Base-by-base conservation (phyloP, 2,888 invertebrate genomes). In the Drosophila macrospina region DNA sequence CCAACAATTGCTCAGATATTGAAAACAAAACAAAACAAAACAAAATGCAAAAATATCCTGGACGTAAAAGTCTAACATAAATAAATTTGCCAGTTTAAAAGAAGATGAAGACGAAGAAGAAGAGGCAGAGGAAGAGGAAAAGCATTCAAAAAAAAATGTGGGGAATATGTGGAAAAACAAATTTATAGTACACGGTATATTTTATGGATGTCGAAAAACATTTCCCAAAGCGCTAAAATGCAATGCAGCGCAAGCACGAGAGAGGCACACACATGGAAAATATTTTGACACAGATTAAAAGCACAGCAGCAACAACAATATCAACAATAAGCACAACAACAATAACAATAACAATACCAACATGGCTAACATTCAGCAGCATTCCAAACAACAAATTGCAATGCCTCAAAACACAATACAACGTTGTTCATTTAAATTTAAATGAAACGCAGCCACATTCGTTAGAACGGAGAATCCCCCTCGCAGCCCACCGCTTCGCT, bases 231-330 rank as follows among this genome's bases (percentile, higher is more conserved):
- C 67, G 66, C 68, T 76, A 51, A 68, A 75, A 73, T 67, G 64
- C 66, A 64, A 55, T 57, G 61, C 41, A 44, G 50, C 34, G 50
- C 37, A 44, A 51, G 65, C 34, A 50, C 24, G 36, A 41, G 59
- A 11, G 41, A 41, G 39, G 26, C 64, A 50, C 54, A 69, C 57
- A 69, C 61, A 79, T 60, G 65, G 57, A 65, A 82, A 80, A 79
- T 80, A 74, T 80, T 81, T 83, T 81, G 80, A 81, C 80, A 81
- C 83, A 81, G 84, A 81, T 81, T 83, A 81, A 83, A 83, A 83
- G 77, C 66, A 62, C 64, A 62, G 61, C 57, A 59, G 26, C 69
- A 62, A 32, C 55, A 71, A 30, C 54, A 61, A 59, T 32, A 41
- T 26, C 37, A 62, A 37, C 26, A 51, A n/a, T 32, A 57, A 55